Evolutionary conservation across 2,113 vertebrate species (phyloP), one percentile per base, ranked within the genome.

Genomic region (Thalassoma bifasciatum): DNA sequence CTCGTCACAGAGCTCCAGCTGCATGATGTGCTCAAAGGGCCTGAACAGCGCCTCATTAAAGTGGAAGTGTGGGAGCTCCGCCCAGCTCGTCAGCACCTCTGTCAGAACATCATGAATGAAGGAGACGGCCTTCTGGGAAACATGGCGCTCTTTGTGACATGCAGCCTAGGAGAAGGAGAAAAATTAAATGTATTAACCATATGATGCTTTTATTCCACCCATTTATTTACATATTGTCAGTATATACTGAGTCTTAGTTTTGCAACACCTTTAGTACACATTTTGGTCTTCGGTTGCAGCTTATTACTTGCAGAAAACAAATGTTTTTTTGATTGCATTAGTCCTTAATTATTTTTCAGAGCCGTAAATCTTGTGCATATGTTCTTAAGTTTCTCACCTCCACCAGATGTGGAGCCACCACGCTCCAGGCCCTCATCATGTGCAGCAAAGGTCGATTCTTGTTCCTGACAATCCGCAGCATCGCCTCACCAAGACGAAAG

Each of bases 21-120:
- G 98, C 97, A 99, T 98, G 79, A 99, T 97, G 46, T 95, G 96
- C 82, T 99, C 97, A 1, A 99, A 97, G 4, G 98, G 98, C 3
- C 97, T 93, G 93, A 99, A 99, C 36, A 99, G 94, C 0, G 96
- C 95, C 90, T 99, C 98, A 0, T 97, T 98, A 30, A 98, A 98
- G 91, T 97, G 97, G 67, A 99, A 99, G 87, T 98, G 96, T 0
- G 97, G 94, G 0, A 94, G 95, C 87, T 99, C 98, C 0, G 91
- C 95, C 97, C 98, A 98, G 92, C 95, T 95, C 0, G 88, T 95
- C 89, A 99, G 93, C 23, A 99, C 96, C 92, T 99, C 97, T 0
- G 96, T 96, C 77, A 99, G 95, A 10, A 98, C 96, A 0, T 98
- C 97, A 0, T 99, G 98, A 92, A 99, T 96, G 89, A 99, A 99